Percentiles rank a stretch among this genome's conserved stretches.
These are phyloP conservation scores for Conomelus anceps DNA, from an alignment of 2,888 invertebrate genomes.

Conservation along the genomic window DNA sequence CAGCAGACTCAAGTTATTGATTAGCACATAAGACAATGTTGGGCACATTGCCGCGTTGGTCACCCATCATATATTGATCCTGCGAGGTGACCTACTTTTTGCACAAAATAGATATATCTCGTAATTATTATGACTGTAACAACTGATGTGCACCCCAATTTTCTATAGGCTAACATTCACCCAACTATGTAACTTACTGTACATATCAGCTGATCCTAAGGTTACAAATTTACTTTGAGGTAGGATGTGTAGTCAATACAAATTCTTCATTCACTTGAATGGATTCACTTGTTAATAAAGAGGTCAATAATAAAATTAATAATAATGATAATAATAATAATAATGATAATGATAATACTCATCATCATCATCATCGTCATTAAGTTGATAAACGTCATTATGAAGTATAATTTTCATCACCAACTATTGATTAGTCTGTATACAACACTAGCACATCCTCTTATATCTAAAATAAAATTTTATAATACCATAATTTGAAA, in stretches of 20 bases:
- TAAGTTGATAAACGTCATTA: too few species aligned
- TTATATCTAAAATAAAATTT: too few species aligned
- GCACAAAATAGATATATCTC: neutral
- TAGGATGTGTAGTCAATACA: neutral
- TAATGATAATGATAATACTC: too few species aligned
- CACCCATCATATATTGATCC: neutral
- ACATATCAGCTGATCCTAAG: neutral
- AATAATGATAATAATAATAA: too few species aligned
- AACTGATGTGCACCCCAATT: neutral
- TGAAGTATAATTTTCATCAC: too few species aligned
- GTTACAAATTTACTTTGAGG: neutral
- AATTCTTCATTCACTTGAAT: neutral
- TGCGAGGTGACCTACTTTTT: neutral
- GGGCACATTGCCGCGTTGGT: neutral
- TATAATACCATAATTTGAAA: constrained; percentile 5
- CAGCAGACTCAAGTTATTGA: neutral
- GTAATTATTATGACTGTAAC: neutral
- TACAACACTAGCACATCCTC: too few species aligned
- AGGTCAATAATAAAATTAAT: too few species aligned
- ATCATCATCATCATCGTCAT: too few species aligned
- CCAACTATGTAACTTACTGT: neutral
- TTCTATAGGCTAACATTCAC: neutral
- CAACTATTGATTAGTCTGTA: too few species aligned
- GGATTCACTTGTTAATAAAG: too few species aligned
- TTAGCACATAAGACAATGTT: neutral